These are phyloP conservation scores for Anagyrus pseudococci DNA, from an alignment of 2,888 invertebrate genomes.

Conservation along the genomic window DNA sequence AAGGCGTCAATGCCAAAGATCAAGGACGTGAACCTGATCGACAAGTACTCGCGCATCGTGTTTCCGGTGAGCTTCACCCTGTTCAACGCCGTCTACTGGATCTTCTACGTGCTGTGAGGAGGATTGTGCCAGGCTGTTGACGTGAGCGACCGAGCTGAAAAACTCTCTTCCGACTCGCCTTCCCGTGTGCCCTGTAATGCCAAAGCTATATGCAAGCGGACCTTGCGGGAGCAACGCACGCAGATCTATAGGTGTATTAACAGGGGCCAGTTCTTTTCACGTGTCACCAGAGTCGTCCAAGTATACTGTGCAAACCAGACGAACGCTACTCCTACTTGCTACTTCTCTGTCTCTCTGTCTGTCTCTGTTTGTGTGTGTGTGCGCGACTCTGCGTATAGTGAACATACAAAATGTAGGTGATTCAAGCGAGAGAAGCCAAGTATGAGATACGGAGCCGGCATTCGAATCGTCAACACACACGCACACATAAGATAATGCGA, in stretches of 20 bases:
- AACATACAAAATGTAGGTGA: too few relatives aligned
- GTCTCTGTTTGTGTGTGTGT: too few relatives aligned
- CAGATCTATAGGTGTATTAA: conserved; percentile 37
- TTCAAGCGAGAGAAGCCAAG: too few relatives aligned
- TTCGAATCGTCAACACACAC: too few relatives aligned
- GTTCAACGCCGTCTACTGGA: conserved; percentile 96
- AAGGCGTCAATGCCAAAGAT: conserved; percentile 94
- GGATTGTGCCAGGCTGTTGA: too few relatives aligned
- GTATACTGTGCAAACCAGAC: conserved; percentile 10
- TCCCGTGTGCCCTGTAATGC: neutral
- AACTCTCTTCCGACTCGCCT: conserved; percentile 6
- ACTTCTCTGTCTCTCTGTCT: too few relatives aligned
- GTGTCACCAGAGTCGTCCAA: conserved; percentile 20
- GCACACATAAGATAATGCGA: conserved; percentile 8
- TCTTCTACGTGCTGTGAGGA: conserved; percentile 78
- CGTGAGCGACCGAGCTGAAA: conserved; percentile 12
- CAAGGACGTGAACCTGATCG: conserved; percentile 96
- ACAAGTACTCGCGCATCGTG: conserved; percentile 94
- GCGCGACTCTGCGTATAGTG: too few relatives aligned
- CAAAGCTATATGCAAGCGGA: too few relatives aligned
- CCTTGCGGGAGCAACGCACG: conserved; percentile 17
- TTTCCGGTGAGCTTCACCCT: conserved; percentile 95
- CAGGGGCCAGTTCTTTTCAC: conserved; percentile 35
- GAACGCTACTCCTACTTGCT: too few relatives aligned
- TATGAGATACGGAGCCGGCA: too few relatives aligned